phyloP scores from a whole-genome alignment of 2,113 vertebrate species.

The Callionymus lyra region DNA sequence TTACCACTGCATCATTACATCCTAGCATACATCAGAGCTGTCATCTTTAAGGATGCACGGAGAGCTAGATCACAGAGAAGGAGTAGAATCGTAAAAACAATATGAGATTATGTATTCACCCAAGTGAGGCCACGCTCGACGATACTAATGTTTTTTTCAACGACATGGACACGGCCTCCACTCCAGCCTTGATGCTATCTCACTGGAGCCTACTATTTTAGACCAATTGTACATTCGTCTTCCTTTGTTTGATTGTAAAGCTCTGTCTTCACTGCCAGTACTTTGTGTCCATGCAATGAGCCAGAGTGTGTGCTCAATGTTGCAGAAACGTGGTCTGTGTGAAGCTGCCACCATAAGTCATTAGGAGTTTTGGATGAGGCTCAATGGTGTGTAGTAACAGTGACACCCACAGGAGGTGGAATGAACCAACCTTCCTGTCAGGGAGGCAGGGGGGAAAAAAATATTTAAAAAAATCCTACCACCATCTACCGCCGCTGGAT shows the following conservation, averaged over 20 bases:
- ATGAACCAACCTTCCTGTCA: constrained; percentile 23
- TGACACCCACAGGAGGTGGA: constrained; percentile 63
- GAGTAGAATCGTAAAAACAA: too few species aligned
- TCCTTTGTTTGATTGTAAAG: neutral
- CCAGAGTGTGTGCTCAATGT: constrained; percentile 21
- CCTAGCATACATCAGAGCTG: constrained; percentile 32
- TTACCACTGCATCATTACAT: constrained; percentile 29
- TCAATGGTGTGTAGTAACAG: constrained; percentile 55
- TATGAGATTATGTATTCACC: too few species aligned
- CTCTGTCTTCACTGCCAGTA: constrained; percentile 12
- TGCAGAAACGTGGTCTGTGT: constrained; percentile 44
- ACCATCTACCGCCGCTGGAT: too few species aligned
- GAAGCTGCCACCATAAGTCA: constrained; percentile 40
- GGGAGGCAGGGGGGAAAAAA: constrained; percentile 23
- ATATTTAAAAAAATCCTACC: neutral
- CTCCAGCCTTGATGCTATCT: too few species aligned
- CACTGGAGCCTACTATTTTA: too few species aligned
- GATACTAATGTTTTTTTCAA: too few species aligned
- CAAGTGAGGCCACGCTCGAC: too few species aligned
- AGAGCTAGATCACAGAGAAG: too few species aligned
- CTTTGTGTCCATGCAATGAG: constrained; percentile 6
- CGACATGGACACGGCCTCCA: too few species aligned
- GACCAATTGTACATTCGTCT: too few species aligned
- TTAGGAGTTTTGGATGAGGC: constrained; percentile 31
- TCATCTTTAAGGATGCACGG: constrained; percentile 1